A percentile compares a stretch with the other conserved stretches of the same genome.
These are phyloP conservation scores for Bicyclus anynana DNA, from an alignment of 1,140 invertebrate species.

Conservation along the genomic window DNA sequence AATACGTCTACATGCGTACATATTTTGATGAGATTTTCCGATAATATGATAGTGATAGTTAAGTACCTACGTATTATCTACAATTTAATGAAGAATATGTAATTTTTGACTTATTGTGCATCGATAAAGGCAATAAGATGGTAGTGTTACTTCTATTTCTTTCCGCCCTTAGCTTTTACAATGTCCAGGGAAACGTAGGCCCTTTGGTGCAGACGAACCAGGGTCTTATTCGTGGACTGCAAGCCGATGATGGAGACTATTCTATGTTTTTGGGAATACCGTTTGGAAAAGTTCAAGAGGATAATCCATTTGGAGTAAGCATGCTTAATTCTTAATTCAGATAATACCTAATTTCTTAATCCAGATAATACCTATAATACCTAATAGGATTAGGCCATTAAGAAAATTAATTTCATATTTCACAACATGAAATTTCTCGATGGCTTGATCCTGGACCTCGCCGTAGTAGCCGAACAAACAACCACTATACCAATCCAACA, in stretches of 20 bases:
- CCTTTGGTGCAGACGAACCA: constrained; percentile 34
- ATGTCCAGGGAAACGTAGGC: constrained; percentile 10
- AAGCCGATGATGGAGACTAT: constrained; percentile 38
- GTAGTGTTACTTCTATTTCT: not conserved
- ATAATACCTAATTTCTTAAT: not conserved
- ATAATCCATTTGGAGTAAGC: constrained; percentile 41
- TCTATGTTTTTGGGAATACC: constrained; percentile 43
- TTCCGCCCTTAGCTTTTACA: not conserved
- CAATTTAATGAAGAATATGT: too few relatives aligned
- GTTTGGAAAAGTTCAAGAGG: constrained; percentile 29
- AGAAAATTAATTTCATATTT: too few relatives aligned
- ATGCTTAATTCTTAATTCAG: not conserved
- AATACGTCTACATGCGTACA: too few relatives aligned
- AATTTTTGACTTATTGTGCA: not conserved
- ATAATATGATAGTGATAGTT: too few relatives aligned
- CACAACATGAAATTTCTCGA: too few relatives aligned
- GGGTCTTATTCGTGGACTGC: constrained; percentile 32
- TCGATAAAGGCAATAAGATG: not conserved
- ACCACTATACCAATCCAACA: too few relatives aligned
- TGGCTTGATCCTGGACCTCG: too few relatives aligned
- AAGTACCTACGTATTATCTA: too few relatives aligned
- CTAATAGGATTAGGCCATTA: too few relatives aligned
- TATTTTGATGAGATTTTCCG: too few relatives aligned
- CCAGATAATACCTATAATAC: too few relatives aligned
- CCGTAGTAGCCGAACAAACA: too few relatives aligned